phyloP scores from a whole-genome alignment of 2,888 invertebrate species.

The Chrysodeixis includens region DNA sequence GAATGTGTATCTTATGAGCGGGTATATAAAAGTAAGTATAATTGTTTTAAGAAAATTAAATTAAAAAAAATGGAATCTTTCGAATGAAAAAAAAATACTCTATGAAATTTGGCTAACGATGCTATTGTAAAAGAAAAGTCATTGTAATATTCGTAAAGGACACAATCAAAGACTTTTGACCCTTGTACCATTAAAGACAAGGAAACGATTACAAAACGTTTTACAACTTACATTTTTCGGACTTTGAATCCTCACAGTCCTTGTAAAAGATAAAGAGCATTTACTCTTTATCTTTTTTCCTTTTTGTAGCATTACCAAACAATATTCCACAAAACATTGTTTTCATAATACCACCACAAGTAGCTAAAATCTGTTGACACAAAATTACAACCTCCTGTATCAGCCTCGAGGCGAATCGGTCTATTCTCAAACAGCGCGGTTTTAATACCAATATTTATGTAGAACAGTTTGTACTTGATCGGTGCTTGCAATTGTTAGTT shows the following conservation, averaged over 20 bases:
- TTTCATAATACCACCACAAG: conserved; percentile 13
- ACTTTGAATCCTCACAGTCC: no score
- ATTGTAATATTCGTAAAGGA: not conserved
- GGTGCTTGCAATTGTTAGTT: conserved; percentile 43
- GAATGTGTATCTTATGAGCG: no score
- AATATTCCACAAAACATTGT: not conserved
- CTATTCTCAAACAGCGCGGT: conserved; percentile 29
- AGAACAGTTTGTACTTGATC: conserved; percentile 17
- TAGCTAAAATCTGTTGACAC: conserved; percentile 15
- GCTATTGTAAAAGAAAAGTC: not conserved
- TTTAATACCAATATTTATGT: conserved; percentile 39
- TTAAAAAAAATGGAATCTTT: no score
- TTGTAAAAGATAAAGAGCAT: not conserved
- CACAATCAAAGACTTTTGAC: not conserved
- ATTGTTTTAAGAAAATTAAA: no score
- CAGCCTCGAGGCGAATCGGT: conserved; percentile 34
- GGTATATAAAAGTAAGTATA: no score
- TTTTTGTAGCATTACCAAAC: not conserved
- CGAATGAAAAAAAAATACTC: no score
- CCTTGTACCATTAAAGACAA: not conserved
- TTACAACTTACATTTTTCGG: no score
- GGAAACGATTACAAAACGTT: not conserved
- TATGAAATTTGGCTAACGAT: not conserved
- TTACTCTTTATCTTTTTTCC: not conserved
- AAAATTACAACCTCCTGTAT: conserved; percentile 25